phyloP scores from a whole-genome alignment of 2,113 vertebrate species.

The Tonatia bakeri region DNA sequence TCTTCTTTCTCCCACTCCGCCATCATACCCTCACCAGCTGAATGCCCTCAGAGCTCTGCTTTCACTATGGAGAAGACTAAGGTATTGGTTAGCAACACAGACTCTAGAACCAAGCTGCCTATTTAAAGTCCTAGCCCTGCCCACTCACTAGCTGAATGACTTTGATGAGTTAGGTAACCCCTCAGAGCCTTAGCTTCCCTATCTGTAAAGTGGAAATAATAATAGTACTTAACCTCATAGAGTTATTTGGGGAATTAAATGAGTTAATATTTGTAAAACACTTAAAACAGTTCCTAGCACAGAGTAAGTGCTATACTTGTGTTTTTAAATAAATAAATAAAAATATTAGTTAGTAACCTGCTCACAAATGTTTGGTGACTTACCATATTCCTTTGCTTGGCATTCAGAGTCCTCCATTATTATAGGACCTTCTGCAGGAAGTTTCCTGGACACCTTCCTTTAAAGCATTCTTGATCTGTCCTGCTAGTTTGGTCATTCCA shows the following conservation, averaged over 20 bases:
- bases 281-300: conserved; percentile 2
- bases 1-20: neutral
- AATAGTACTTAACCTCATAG: neutral
- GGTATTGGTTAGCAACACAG: neutral
- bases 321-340: conserved; percentile 39
- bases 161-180: neutral
- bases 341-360: neutral
- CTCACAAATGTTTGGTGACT: neutral
- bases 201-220: neutral
- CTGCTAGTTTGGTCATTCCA: neutral
- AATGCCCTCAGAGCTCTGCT: neutral
- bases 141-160: neutral
- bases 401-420: neutral
- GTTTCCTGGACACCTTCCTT: neutral
- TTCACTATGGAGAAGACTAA: neutral
- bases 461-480: neutral
- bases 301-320: conserved; percentile 16
- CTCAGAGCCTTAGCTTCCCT: neutral
- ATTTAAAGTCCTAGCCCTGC: conserved; percentile 4
- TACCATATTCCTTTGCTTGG: neutral
- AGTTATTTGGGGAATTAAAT: conserved; percentile 27
- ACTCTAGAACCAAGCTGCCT: neutral
- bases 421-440: neutral
- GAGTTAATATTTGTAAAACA: conserved; percentile 26
- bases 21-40: neutral